These are phyloP conservation scores for Pseudococcus viburni DNA, from an alignment of 2,888 invertebrate species.

Conservation along the genomic window DNA sequence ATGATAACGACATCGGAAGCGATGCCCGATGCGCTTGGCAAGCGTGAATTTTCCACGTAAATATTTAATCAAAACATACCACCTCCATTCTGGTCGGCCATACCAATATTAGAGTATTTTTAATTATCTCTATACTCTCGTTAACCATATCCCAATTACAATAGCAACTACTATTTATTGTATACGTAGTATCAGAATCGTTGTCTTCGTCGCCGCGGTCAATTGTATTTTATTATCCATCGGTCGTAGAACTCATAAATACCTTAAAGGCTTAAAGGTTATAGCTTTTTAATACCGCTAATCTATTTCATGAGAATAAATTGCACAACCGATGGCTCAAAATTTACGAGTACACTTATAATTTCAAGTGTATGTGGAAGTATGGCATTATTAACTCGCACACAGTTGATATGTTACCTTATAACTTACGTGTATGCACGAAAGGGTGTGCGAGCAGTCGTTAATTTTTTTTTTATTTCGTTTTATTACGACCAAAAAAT, in stretches of 20 bases:
- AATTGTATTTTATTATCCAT: constrained; percentile 38
- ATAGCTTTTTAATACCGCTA: constrained; percentile 49
- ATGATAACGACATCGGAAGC: constrained; percentile 25
- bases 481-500: neutral
- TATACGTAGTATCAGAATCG: neutral
- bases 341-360: constrained; percentile 24
- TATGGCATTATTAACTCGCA: neutral
- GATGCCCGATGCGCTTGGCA: constrained; percentile 19
- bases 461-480: constrained; percentile 2
- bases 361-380: neutral
- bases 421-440: neutral
- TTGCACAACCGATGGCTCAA: constrained; percentile 26
- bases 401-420: neutral
- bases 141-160: constrained; percentile 38
- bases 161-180: constrained; percentile 27
- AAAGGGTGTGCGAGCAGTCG: neutral
- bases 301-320: constrained; percentile 48
- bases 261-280: constrained; percentile 45
- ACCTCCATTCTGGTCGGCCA: neutral
- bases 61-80: constrained; percentile 47
- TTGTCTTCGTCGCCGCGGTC: neutral
- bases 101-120: neutral
- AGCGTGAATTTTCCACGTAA: constrained; percentile 52
- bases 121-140: constrained; percentile 15
- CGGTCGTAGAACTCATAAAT: constrained; percentile 50